Evolutionary conservation across 1,140 invertebrate genomes (phyloP), one percentile per base, ranked within the genome.

Genomic region (Leptopilina clavipes): DNA sequence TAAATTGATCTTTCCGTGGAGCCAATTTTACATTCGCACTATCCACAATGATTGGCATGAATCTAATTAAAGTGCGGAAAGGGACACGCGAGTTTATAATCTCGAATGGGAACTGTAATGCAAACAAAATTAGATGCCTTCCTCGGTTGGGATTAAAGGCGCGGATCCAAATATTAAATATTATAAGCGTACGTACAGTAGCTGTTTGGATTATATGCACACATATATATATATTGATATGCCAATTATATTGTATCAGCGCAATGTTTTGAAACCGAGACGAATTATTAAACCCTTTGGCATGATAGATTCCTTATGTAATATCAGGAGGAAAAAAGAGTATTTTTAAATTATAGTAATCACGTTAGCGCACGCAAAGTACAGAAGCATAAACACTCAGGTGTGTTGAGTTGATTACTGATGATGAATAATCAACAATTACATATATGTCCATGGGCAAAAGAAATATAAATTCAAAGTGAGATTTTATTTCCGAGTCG

Each of bases 1-100:
- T 1, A 12, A 65, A 65, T 65, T 65, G 25, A 65, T 59, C 9
- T 25, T 59, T 31, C 14, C 14, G 25, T 22, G n/a, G n/a, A 65
- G 22, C 25, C 3, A 83, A 84, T 83, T 80, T 84, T n/a, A n/a
- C 77, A 82, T 86, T 83, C 84, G 84, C 81, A 83, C 82, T 78
- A 82, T 84, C 86, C 85, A 82, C 75, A 73, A 73, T 81, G 76
- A 78, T 76, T 77, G 79, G 78, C 79, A 77, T 81, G 80, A 81
- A 79, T 82, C 84, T 87, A 85, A 87, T 87, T 86, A 82, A 78
- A 65, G 12, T 75, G 72, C 71, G 78, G 81, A 80, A 82, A 80
- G 78, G 22, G 71, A 48, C 75, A 43, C 78, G 82, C 76, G 78
- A 80, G 78, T 81, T 81, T 81, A 19, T 81, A 19, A 44, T 73